A percentile compares a stretch with the other conserved stretches of the same genome.
Conservation (phyloP, 2,797 vertebrate species). For the Zonotrichia albicollis region DNA sequence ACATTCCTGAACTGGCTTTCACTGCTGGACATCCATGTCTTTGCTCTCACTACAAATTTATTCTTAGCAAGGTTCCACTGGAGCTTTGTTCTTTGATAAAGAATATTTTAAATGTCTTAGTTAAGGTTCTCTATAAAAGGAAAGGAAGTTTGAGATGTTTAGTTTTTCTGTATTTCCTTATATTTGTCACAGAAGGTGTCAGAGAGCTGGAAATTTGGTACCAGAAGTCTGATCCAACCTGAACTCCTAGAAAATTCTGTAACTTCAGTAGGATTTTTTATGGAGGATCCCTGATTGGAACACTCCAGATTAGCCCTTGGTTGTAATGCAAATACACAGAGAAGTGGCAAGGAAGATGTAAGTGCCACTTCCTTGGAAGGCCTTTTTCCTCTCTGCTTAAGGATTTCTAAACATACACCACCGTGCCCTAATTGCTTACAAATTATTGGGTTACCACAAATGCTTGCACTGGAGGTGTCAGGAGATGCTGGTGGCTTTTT, state of each 20-base stretch:
- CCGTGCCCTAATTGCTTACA: background rate
- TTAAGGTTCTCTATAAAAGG: background rate
- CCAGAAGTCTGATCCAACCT: background rate
- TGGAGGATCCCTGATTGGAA: background rate
- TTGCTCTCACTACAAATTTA: background rate
- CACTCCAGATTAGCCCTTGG: background rate
- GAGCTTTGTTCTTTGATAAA: background rate
- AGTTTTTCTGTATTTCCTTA: background rate
- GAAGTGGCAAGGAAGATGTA: background rate
- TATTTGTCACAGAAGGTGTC: background rate
- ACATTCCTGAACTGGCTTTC: background rate
- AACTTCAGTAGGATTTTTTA: background rate
- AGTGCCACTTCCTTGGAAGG: background rate
- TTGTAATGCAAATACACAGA: background rate
- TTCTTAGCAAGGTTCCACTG: background rate
- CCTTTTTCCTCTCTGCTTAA: background rate
- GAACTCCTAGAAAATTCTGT: background rate
- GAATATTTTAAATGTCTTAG: background rate
- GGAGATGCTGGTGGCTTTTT: background rate
- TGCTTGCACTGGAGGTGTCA: background rate
- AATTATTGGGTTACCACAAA: background rate
- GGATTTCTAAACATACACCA: background rate
- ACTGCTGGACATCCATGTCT: background rate
- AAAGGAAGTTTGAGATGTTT: background rate
- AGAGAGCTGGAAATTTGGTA: background rate